Evolutionary conservation across 2,113 vertebrate species (phyloP).

Genomic region (Noctilio leporinus): DNA sequence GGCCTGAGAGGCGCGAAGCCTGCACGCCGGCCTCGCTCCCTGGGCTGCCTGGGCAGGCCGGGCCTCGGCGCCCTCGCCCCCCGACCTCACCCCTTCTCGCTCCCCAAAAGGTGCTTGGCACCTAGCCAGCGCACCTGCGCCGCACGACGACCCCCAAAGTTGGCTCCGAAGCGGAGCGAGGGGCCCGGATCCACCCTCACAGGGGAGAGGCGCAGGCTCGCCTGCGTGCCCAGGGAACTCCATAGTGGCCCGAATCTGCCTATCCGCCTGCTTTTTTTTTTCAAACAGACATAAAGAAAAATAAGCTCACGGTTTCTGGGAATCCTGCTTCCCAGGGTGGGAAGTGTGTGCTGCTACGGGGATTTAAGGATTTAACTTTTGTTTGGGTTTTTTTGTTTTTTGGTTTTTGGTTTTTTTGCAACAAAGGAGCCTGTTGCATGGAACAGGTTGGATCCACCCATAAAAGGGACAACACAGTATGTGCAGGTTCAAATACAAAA

Average conservation of each 20-base stretch:
- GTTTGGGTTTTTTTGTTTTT: too few species aligned
- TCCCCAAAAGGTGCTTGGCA: constrained; percentile 11
- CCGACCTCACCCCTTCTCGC: constrained; percentile 40
- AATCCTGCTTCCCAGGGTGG: not conserved
- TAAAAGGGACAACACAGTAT: not conserved
- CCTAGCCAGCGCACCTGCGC: constrained; percentile 64
- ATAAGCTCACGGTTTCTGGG: not conserved
- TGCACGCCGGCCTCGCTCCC: constrained; percentile 63
- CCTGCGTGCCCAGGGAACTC: not conserved
- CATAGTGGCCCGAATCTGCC: not conserved
- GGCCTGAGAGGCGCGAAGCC: constrained; percentile 75
- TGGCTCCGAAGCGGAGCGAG: not conserved
- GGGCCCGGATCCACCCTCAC: not conserved
- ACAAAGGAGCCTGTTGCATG: constrained; percentile 43
- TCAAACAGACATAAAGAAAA: not conserved
- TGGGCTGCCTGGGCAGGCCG: constrained; percentile 80
- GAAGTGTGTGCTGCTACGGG: not conserved
- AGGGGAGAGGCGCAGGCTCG: not conserved
- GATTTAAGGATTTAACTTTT: not conserved
- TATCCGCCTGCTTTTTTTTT: not conserved
- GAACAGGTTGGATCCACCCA: not conserved
- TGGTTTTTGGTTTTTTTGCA: not conserved
- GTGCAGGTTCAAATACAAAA: not conserved
- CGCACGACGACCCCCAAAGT: constrained; percentile 20
- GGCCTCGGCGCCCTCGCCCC: constrained; percentile 75